A percentile compares a stretch with the other conserved stretches of the same genome.
These are phyloP conservation scores for Polyergus mexicanus DNA, from an alignment of 1,140 invertebrate species.

Conservation along the genomic window DNA sequence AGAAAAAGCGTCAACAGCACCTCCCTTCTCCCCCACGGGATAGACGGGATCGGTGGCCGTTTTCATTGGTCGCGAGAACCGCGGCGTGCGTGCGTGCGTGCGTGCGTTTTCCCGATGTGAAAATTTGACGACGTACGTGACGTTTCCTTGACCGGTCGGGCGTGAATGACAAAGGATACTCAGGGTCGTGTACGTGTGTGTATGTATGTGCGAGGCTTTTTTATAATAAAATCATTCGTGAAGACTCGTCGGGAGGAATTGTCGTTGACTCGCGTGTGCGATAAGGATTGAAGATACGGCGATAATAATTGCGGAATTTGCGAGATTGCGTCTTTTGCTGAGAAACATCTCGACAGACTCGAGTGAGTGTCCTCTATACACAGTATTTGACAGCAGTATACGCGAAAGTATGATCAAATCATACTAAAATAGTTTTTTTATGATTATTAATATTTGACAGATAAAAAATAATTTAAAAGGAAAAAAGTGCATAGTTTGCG, in stretches of 20 bases:
- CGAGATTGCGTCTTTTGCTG: not conserved
- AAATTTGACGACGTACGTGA: too few relatives aligned
- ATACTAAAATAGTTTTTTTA: too few relatives aligned
- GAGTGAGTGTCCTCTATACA: conserved; percentile 45
- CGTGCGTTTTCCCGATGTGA: too few relatives aligned
- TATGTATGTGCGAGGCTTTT: not conserved
- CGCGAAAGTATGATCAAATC: not conserved
- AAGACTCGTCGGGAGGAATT: not conserved
- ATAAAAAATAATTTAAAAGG: too few relatives aligned
- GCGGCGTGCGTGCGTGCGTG: too few relatives aligned
- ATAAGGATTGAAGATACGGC: not conserved
- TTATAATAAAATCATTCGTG: conserved; percentile 10
- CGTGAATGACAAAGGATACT: conserved; percentile 30
- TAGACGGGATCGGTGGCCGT: too few relatives aligned
- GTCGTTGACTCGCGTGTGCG: not conserved
- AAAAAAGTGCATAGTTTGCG: too few relatives aligned
- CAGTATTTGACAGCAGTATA: not conserved
- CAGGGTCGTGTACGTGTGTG: conserved; percentile 7
- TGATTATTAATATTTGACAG: too few relatives aligned
- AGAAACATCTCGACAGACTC: not conserved
- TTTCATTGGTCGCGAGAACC: too few relatives aligned
- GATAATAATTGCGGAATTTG: conserved; percentile 23
- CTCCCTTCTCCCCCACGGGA: too few relatives aligned
- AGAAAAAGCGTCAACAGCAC: too few relatives aligned
- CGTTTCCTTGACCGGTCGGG: not conserved